Conservation (phyloP, 1,140 invertebrate species). For the Archegozetes longisetosus region DNA sequence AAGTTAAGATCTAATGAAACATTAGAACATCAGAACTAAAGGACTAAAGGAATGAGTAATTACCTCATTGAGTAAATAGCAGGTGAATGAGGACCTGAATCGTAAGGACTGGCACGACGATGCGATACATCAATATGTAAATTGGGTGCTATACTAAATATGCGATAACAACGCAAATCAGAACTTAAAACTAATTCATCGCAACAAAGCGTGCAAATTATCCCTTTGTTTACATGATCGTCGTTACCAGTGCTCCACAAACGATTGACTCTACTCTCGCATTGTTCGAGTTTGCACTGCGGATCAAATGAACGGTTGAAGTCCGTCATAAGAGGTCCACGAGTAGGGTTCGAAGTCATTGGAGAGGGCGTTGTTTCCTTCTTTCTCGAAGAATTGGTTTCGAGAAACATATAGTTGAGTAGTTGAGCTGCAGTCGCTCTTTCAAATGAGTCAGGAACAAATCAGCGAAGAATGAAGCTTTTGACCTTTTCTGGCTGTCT, state of each 20-base stretch:
- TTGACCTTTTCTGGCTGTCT: conserved; percentile 72
- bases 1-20: no score
- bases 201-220: background rate
- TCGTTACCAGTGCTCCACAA: conserved; percentile 28
- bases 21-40: no score
- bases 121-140: background rate
- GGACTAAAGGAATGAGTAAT: no score
- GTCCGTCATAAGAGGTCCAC: conserved; percentile 2
- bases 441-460: conserved; percentile 72
- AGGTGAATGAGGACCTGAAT: background rate
- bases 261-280: conserved; percentile 16
- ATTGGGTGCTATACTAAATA: background rate
- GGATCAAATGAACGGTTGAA: conserved; percentile 13
- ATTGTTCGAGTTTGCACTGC: background rate
- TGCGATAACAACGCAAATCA: background rate
- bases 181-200: background rate
- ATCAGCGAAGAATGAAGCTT: conserved; percentile 81
- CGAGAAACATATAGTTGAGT: conserved; percentile 76
- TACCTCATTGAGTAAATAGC: background rate
- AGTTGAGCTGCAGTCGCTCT: conserved; percentile 70
- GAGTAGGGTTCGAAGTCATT: background rate
- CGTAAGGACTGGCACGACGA: background rate
- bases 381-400: conserved; percentile 36
- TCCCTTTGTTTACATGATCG: conserved; percentile 21
- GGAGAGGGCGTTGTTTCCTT: background rate